A percentile compares a stretch with the other conserved stretches of the same genome.
phyloP scores from a whole-genome alignment of 2,113 vertebrate species.

The Phalacrocorax aristotelis region DNA sequence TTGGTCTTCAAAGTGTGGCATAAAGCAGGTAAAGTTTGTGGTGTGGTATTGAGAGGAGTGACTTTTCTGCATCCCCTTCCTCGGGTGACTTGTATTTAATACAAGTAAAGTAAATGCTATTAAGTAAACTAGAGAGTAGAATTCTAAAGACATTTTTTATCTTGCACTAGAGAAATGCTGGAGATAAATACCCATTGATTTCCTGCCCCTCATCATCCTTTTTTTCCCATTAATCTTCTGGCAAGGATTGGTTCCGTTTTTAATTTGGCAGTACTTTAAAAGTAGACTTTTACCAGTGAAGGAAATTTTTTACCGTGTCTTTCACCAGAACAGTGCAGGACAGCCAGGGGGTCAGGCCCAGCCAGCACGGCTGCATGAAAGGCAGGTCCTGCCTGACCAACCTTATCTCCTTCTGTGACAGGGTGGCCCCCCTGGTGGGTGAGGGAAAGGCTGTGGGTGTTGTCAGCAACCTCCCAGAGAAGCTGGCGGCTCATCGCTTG shows the following conservation, averaged over 20 bases:
- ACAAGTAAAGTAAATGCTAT: neutral
- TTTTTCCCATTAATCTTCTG: neutral
- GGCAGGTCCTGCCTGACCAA: neutral
- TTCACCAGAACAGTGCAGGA: neutral
- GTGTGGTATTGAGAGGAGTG: neutral
- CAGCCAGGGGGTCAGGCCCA: neutral
- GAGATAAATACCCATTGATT: neutral
- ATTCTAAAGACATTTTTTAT: neutral
- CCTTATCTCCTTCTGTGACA: neutral
- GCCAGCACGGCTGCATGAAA: neutral
- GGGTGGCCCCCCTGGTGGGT: neutral
- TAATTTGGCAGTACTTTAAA: neutral
- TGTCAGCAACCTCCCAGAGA: too few species aligned
- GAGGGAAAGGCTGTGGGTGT: neutral
- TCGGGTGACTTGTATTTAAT: neutral
- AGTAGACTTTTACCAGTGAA: neutral
- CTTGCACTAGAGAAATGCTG: neutral
- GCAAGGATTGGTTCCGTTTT: neutral
- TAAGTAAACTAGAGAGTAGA: neutral
- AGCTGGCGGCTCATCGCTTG: too few species aligned
- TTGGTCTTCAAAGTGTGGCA: constrained; percentile 98
- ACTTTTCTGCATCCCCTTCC: neutral
- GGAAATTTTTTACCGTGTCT: neutral
- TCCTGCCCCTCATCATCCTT: neutral
- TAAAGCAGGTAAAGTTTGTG: constrained; percentile 83